Conservation (phyloP, 1,140 invertebrate genomes). For the Spodoptera frugiperda region DNA sequence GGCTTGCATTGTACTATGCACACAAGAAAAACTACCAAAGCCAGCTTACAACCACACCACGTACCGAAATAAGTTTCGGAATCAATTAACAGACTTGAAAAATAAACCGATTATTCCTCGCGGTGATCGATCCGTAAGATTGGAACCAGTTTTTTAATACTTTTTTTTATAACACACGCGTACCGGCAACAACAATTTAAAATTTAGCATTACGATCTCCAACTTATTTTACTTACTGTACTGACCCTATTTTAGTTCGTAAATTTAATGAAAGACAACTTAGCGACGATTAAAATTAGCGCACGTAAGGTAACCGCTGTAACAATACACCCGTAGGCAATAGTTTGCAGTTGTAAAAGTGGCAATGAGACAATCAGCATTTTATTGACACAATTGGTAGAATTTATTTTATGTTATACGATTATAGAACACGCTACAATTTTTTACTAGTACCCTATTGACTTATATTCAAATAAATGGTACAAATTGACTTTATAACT, state of each 20-base stretch:
- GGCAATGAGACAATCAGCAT: conserved; percentile 5
- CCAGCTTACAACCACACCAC: conserved; percentile 1
- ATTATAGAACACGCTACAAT: neutral
- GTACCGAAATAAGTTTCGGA: neutral
- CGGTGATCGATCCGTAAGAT: neutral
- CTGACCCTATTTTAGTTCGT: conserved; percentile 27
- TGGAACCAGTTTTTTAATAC: conserved; percentile 16
- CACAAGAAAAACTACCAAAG: neutral
- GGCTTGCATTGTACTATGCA: neutral
- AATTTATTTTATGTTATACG: conserved; percentile 5
- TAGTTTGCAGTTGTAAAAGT: conserved; percentile 32
- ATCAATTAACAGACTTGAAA: conserved; percentile 33
- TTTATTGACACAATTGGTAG: conserved; percentile 6
- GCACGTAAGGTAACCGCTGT: conserved; percentile 12
- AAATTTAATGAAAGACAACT: conserved; percentile 8
- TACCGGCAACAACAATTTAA: conserved; percentile 12
- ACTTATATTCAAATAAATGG: neutral
- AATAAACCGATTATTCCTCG: conserved; percentile 28
- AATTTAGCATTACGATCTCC: neutral
- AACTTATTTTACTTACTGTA: neutral
- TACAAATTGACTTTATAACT: neutral
- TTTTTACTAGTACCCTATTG: neutral
- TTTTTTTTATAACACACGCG: conserved; percentile 2
- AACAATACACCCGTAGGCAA: conserved; percentile 24
- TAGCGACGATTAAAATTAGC: conserved; percentile 24